Evolutionary conservation across 1,140 invertebrate species (phyloP).

Genomic region (Aphelinus certus): DNA sequence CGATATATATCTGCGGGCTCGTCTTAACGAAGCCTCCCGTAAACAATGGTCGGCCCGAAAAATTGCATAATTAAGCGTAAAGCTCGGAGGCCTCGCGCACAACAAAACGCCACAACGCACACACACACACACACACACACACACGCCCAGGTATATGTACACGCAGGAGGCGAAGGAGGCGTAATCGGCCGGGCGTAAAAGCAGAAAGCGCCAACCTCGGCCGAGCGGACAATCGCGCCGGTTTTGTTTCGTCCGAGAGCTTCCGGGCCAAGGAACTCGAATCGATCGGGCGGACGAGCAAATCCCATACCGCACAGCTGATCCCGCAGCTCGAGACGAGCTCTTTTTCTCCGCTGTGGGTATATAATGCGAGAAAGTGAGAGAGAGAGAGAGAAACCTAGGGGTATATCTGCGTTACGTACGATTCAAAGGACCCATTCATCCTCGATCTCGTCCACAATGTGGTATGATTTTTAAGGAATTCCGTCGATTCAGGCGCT

Average conservation of each 20-base stretch:
- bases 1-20: neutral
- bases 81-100: neutral
- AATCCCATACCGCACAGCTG: neutral
- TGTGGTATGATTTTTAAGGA: too few relatives aligned
- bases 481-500: too few relatives aligned
- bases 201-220: neutral
- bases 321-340: too few relatives aligned
- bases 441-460: too few relatives aligned
- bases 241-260: conserved; percentile 21
- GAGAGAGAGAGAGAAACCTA: too few relatives aligned
- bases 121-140: too few relatives aligned
- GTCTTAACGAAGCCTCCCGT: neutral
- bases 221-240: conserved; percentile 19
- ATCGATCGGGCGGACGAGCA: neutral
- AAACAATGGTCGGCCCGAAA: neutral
- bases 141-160: too few relatives aligned
- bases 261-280: conserved; percentile 26
- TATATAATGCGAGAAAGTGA: too few relatives aligned
- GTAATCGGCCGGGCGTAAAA: conserved; percentile 23
- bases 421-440: too few relatives aligned
- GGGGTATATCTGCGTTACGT: too few relatives aligned
- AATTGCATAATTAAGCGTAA: conserved; percentile 39
- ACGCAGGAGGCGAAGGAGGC: neutral
- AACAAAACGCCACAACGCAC: conserved; percentile 1
- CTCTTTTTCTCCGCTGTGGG: too few relatives aligned